Evolutionary conservation across 2,113 vertebrate species (phyloP).

Genomic region (Prietella phreatophila): DNA sequence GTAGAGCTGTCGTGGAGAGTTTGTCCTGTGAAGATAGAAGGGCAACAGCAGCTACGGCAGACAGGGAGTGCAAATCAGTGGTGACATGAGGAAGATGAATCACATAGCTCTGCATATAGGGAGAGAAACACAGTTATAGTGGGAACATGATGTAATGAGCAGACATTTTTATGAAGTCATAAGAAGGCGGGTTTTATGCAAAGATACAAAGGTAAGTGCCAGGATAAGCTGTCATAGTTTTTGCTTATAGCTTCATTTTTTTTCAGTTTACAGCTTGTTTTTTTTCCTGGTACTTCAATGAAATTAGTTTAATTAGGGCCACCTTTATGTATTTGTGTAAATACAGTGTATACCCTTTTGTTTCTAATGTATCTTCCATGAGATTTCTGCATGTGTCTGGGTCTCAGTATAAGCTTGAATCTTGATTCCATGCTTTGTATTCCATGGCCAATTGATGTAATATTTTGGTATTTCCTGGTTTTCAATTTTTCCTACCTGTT

Average conservation of each 20-base stretch:
- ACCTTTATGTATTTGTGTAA: neutral
- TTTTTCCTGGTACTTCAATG: neutral
- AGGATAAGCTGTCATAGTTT: neutral
- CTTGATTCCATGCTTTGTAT: neutral
- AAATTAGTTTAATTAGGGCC: neutral
- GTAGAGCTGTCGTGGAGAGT: slow-evolving; percentile 48
- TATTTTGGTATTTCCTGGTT: neutral
- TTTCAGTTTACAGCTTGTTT: neutral
- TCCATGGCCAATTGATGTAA: neutral
- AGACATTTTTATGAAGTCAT: neutral
- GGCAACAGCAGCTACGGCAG: slow-evolving; percentile 35
- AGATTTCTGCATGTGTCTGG: neutral
- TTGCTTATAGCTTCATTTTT: neutral
- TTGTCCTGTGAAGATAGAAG: slow-evolving; percentile 42
- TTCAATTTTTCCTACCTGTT: neutral
- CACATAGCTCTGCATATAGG: slow-evolving; percentile 3
- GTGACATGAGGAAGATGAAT: slow-evolving; percentile 48
- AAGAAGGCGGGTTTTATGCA: neutral
- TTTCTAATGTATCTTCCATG: neutral
- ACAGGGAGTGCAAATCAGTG: slow-evolving; percentile 47
- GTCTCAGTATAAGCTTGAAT: neutral
- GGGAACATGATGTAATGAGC: slow-evolving; percentile 5
- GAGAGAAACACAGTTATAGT: neutral
- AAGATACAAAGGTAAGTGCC: neutral
- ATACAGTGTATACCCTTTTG: neutral